Conservation (phyloP, 1,140 invertebrate species). For the Nautilus pompilius region DNA sequence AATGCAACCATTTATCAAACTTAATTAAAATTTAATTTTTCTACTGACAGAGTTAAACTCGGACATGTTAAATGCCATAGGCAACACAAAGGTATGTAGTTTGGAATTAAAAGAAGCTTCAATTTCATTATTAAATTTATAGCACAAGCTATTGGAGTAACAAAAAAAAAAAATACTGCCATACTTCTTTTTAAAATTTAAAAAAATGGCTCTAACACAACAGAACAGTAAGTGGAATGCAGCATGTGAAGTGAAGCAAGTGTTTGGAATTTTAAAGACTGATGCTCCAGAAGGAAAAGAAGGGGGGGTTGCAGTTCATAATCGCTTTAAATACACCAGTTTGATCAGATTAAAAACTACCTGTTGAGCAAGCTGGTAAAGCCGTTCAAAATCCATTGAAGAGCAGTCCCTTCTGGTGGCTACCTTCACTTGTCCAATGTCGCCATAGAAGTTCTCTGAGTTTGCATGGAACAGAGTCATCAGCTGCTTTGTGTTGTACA, state of each 20-base stretch:
- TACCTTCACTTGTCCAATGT: constrained; percentile 87
- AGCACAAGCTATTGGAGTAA: no score
- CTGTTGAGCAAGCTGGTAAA: constrained; percentile 83
- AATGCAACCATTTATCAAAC: no score
- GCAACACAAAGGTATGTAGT: no score
- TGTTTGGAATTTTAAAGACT: neutral
- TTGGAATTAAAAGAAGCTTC: no score
- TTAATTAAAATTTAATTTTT: no score
- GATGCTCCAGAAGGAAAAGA: neutral
- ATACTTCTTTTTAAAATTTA: no score
- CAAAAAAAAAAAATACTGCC: no score
- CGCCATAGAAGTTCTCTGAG: constrained; percentile 90
- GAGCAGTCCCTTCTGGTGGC: constrained; percentile 83
- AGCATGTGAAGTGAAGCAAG: neutral
- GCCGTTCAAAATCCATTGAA: constrained; percentile 73
- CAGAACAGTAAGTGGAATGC: no score
- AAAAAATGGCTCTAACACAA: no score
- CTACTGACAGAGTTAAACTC: no score
- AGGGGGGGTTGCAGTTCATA: neutral
- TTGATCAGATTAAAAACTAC: constrained; percentile 46
- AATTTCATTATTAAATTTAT: no score
- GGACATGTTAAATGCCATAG: no score
- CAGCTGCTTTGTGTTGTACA: constrained; percentile 78
- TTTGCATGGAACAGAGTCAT: constrained; percentile 82
- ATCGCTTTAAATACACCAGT: neutral